Evolutionary conservation across 2,113 vertebrate species (phyloP).

Genomic region (Cervus canadensis): DNA sequence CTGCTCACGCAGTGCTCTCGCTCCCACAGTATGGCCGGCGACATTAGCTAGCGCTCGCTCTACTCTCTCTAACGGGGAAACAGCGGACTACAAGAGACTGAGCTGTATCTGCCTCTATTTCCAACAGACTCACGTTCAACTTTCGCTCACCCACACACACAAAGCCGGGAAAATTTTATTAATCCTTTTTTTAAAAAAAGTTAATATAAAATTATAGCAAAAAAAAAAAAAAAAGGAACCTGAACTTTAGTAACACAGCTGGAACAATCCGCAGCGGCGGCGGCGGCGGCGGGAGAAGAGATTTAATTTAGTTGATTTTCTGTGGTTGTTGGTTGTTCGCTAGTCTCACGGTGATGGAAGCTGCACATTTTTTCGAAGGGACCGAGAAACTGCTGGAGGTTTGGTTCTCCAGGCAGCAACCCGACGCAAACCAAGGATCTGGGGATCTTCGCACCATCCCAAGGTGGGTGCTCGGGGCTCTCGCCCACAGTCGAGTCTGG

Average conservation of each 20-base stretch:
- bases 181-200: constrained; percentile 65
- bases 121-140: constrained; percentile 76
- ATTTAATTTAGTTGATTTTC: constrained; percentile 85
- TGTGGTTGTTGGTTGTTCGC: constrained; percentile 91
- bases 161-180: constrained; percentile 76
- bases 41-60: constrained; percentile 99
- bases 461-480: constrained; percentile 83
- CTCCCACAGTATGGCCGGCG: constrained; percentile 99
- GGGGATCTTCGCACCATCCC: constrained; percentile 98
- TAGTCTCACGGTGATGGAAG: constrained; percentile 96
- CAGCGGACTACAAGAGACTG: constrained; percentile 91
- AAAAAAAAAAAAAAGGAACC: constrained; percentile 57
- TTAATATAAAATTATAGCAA: constrained; percentile 76
- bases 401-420: constrained; percentile 95
- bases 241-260: constrained; percentile 74
- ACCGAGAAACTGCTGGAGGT: constrained; percentile 99
- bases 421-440: constrained; percentile 93
- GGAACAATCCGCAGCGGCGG: constrained; percentile 73
- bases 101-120: constrained; percentile 82
- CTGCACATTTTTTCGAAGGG: constrained; percentile 99
- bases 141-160: constrained; percentile 67
- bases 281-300: constrained; percentile 78
- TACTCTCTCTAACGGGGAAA: constrained; percentile 97
- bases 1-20: constrained; percentile 68
- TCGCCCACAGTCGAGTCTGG: neutral